A percentile compares a stretch with the other conserved stretches of the same genome.
Conservation (phyloP, 2,888 invertebrate species). For the Xylophagus ater region DNA sequence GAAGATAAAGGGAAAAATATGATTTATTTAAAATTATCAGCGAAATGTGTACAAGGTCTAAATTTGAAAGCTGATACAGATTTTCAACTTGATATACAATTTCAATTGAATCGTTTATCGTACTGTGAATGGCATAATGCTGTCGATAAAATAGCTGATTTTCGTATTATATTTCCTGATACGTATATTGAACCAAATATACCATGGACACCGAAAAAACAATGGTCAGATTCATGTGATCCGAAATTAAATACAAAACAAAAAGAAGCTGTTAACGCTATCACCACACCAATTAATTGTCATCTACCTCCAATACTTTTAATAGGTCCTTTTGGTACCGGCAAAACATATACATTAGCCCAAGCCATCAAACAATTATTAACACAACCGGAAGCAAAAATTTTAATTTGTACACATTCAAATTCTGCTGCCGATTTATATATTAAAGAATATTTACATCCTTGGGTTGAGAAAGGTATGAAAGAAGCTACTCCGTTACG, state of each 20-base stretch:
- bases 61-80: conserved; percentile 51
- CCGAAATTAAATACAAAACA: conserved; percentile 62
- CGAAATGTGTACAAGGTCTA: conserved; percentile 52
- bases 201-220: conserved; percentile 57
- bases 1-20: conserved; percentile 71
- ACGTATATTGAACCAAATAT: conserved; percentile 50
- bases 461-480: conserved; percentile 56
- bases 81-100: conserved; percentile 61
- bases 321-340: conserved; percentile 76
- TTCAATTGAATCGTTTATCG: conserved; percentile 66
- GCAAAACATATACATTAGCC: conserved; percentile 74
- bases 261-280: conserved; percentile 64
- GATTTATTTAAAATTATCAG: conserved; percentile 61
- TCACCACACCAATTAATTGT: conserved; percentile 52
- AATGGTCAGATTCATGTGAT: conserved; percentile 54
- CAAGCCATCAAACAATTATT: conserved; percentile 59
- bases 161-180: conserved; percentile 61
- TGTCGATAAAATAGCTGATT: conserved; percentile 61
- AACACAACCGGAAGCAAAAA: conserved; percentile 50
- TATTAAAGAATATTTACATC: conserved; percentile 71
- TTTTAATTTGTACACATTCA: conserved; percentile 76
- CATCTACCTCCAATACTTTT: conserved; percentile 59
- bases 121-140: conserved; percentile 79
- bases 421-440: conserved; percentile 80
- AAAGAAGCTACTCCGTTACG: conserved; percentile 58